A percentile compares a stretch with the other conserved stretches of the same genome.
phyloP scores from a whole-genome alignment of 2,797 vertebrate genomes.

The Chelmon rostratus region DNA sequence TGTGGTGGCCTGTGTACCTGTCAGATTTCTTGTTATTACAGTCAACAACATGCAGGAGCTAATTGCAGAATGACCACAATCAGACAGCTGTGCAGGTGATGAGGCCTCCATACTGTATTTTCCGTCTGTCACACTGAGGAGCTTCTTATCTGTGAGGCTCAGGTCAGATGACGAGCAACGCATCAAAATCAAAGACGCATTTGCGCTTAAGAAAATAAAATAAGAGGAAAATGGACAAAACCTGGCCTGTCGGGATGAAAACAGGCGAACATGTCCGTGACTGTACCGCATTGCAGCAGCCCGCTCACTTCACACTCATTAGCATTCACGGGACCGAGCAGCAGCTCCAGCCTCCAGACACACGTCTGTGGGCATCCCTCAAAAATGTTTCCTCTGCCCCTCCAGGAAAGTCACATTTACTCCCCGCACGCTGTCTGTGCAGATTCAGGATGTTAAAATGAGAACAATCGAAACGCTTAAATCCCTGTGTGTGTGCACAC shows the following conservation, averaged over 20 bases:
- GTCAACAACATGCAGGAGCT: not conserved
- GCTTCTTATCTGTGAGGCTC: not conserved
- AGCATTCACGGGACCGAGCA: slow-evolving; percentile 76
- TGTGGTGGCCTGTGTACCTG: not conserved
- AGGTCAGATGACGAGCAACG: not conserved
- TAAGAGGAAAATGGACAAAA: not conserved
- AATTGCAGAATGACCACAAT: not conserved
- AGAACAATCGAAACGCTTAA: slow-evolving; percentile 2
- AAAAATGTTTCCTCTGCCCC: not conserved
- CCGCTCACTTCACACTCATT: slow-evolving; percentile 77
- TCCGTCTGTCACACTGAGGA: not conserved
- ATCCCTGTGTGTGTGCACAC: not conserved
- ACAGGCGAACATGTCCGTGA: slow-evolving; percentile 40
- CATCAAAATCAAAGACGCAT: not conserved
- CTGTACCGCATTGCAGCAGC: slow-evolving; percentile 88
- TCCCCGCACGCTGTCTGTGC: not conserved
- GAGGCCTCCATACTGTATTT: slow-evolving; percentile 34
- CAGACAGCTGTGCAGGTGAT: not conserved
- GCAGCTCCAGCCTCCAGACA: slow-evolving; percentile 56
- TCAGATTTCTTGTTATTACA: not conserved
- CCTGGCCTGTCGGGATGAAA: not conserved
- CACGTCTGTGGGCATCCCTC: slow-evolving; percentile 70
- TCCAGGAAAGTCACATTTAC: slow-evolving; percentile 20
- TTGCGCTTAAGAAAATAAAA: not conserved
- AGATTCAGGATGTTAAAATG: not conserved